Evolutionary conservation across 92 coral and sea anemone genomes (phyloP).

Genomic region (Scolanthus callimorphus): DNA sequence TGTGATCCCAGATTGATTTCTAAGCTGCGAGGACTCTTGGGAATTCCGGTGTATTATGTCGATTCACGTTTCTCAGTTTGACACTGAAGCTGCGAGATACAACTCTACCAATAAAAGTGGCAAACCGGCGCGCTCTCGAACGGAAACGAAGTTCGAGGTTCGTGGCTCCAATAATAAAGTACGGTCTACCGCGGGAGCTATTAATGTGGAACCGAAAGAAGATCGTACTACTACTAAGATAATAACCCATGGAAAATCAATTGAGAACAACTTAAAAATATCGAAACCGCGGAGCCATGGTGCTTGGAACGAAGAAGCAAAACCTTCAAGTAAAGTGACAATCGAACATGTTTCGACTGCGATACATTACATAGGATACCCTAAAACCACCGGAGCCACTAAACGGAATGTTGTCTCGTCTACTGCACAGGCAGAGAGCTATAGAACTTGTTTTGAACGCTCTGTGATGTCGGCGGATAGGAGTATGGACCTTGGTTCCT

Average conservation of each 20-base stretch:
- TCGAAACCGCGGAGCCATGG: slow-evolving; percentile 63
- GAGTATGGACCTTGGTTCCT: slow-evolving; percentile 41
- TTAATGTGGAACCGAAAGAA: slow-evolving; percentile 89
- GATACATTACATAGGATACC: slow-evolving; percentile 28
- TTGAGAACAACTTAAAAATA: slow-evolving; percentile 56
- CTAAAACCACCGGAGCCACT: slow-evolving; percentile 11
- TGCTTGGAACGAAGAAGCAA: slow-evolving; percentile 25
- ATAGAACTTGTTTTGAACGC: slow-evolving; percentile 22
- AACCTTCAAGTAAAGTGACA: slow-evolving; percentile 7
- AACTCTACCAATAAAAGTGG: slow-evolving; percentile 43
- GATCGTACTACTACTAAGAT: slow-evolving; percentile 45
- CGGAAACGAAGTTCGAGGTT: slow-evolving; percentile 57
- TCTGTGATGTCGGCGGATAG: slow-evolving; percentile 54
- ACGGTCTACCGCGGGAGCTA: slow-evolving; percentile 41
- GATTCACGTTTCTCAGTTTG: slow-evolving; percentile 60
- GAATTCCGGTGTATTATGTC: slow-evolving; percentile 62
- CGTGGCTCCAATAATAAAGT: slow-evolving; percentile 48
- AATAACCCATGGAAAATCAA: slow-evolving; percentile 57
- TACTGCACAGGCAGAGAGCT: slow-evolving; percentile 19
- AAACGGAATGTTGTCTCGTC: slow-evolving; percentile 5
- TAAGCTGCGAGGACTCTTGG: slow-evolving; percentile 29
- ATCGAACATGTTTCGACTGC: slow-evolving; percentile 45
- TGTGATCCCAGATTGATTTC: slow-evolving; percentile 29
- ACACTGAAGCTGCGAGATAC: slow-evolving; percentile 54
- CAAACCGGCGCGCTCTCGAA: slow-evolving; percentile 50